These are phyloP conservation scores for Noctua janthe DNA, from an alignment of 2,888 invertebrate genomes.

Conservation along the genomic window DNA sequence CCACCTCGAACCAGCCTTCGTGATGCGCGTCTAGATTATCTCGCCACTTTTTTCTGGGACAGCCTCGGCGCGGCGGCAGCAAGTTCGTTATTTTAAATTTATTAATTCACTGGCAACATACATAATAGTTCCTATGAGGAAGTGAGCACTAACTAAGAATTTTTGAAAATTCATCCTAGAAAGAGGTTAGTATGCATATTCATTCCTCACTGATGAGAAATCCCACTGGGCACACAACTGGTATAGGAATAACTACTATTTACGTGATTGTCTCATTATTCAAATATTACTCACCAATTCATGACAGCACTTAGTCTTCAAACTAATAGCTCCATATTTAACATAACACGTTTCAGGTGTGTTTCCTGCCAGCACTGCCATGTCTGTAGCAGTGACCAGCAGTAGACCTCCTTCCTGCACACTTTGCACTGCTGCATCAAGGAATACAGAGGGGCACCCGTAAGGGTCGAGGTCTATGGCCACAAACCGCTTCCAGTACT, in stretches of 20 bases:
- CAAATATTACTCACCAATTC: conserved; percentile 93
- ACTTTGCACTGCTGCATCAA: conserved; percentile 96
- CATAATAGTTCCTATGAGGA: neutral
- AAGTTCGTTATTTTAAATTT: neutral
- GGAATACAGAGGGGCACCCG: conserved; percentile 97
- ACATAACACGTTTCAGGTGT: conserved; percentile 97
- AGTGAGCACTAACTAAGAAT: neutral
- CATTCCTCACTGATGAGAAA: neutral
- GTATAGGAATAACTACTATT: neutral
- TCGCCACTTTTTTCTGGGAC: no score
- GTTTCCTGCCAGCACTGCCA: conserved; percentile 98
- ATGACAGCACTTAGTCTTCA: conserved; percentile 97
- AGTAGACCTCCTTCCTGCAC: conserved; percentile 96
- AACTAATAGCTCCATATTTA: conserved; percentile 97
- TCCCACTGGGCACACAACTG: neutral
- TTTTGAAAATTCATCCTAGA: neutral
- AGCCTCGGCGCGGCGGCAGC: no score
- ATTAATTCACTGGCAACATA: neutral
- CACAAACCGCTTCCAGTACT: conserved; percentile 93
- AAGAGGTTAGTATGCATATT: neutral
- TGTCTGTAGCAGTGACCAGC: conserved; percentile 99
- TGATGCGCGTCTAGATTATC: no score
- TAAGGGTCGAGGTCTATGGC: conserved; percentile 99
- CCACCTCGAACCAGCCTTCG: no score
- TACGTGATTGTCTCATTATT: neutral